These are phyloP conservation scores for Pangasianodon gigas DNA, from an alignment of 2,113 vertebrate species.

Conservation along the genomic window DNA sequence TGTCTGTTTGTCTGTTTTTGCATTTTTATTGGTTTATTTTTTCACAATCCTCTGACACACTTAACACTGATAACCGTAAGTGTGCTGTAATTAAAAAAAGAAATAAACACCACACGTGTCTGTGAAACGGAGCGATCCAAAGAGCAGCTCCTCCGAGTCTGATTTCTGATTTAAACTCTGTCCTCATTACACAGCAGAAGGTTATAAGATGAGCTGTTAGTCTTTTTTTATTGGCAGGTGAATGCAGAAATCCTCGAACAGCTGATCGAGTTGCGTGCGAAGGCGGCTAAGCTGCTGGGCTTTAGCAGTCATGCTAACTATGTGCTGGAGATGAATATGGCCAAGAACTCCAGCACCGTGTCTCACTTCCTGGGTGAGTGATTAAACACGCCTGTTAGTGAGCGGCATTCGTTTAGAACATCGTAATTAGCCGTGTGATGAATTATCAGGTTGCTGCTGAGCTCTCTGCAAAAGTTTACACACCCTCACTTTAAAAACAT, in stretches of 20 bases:
- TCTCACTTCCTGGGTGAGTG: slow-evolving; percentile 83
- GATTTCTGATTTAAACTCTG: neutral
- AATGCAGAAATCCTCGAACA: slow-evolving; percentile 86
- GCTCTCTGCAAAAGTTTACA: neutral
- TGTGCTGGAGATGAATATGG: slow-evolving; percentile 91
- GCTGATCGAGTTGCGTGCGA: slow-evolving; percentile 82
- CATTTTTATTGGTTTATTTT: too few species aligned
- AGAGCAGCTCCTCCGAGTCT: neutral
- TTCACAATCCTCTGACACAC: too few species aligned
- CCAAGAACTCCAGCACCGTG: slow-evolving; percentile 82
- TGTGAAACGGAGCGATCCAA: neutral
- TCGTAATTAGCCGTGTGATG: neutral
- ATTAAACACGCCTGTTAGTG: neutral
- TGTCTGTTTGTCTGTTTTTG: too few species aligned
- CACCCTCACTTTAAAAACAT: neutral
- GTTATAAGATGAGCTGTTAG: neutral
- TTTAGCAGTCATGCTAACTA: slow-evolving; percentile 88
- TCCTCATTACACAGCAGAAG: neutral
- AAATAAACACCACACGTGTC: too few species aligned
- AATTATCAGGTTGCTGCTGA: neutral
- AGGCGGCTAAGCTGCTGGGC: slow-evolving; percentile 84
- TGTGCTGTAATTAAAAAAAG: too few species aligned
- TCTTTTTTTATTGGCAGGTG: slow-evolving; percentile 70
- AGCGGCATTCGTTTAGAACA: neutral
- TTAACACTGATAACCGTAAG: too few species aligned